Conservation (phyloP, 2,888 invertebrate species). For the Andrena haemorrhoa region DNA sequence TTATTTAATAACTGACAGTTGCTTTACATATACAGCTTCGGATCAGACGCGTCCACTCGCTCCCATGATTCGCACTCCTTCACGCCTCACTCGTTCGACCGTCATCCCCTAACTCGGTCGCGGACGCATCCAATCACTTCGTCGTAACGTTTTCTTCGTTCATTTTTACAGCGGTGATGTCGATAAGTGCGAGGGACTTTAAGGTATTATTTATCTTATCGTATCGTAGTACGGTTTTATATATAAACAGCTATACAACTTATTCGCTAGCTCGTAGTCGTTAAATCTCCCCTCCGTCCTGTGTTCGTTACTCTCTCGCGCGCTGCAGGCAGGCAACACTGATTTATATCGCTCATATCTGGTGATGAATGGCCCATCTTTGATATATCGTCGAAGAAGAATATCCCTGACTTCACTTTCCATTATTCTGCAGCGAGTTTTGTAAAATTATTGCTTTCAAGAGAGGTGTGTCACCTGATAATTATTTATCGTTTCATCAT, state of each 20-base stretch:
- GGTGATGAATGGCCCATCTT: neutral
- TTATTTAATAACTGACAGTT: constrained; percentile 75
- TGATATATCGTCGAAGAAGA: neutral
- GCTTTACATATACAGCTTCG: constrained; percentile 75
- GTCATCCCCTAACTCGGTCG: neutral
- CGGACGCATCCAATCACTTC: constrained; percentile 38
- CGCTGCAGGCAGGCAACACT: constrained; percentile 31
- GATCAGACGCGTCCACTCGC: constrained; percentile 51
- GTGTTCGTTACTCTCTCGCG: neutral
- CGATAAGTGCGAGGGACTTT: constrained; percentile 64
- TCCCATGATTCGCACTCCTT: neutral
- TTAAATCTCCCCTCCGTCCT: constrained; percentile 13
- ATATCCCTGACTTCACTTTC: too few species aligned
- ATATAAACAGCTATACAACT: constrained; percentile 75
- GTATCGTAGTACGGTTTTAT: constrained; percentile 65
- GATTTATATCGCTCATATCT: neutral
- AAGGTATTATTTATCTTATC: constrained; percentile 60
- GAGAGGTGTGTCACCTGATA: too few species aligned
- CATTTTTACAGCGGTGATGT: constrained; percentile 63
- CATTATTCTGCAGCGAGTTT: too few species aligned
- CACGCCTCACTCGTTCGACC: neutral
- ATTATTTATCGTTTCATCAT: too few species aligned
- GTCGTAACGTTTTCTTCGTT: constrained; percentile 28
- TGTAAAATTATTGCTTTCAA: too few species aligned
- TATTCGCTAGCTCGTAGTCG: constrained; percentile 61